These are phyloP conservation scores for Sebastes variabilis DNA, from an alignment of 2,797 vertebrate species.

Conservation along the genomic window DNA sequence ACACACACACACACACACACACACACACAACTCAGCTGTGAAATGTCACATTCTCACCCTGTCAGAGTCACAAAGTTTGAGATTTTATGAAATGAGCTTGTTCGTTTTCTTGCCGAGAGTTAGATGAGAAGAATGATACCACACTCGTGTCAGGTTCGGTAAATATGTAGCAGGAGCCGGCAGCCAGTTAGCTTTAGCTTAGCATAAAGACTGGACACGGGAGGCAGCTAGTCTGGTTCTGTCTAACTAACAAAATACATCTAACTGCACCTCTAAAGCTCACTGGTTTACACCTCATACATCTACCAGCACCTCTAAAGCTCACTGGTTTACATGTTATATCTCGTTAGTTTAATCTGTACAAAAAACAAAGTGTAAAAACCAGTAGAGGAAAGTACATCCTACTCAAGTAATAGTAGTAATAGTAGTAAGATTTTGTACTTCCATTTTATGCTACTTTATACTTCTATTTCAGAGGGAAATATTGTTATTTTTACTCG, in stretches of 20 bases:
- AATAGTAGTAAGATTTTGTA: background rate
- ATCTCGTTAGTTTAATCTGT: background rate
- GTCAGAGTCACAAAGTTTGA: slow-evolving; percentile 1
- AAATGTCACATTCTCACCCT: slow-evolving; percentile 28
- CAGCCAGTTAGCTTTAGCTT: background rate
- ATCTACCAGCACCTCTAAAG: background rate
- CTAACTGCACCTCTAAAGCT: background rate
- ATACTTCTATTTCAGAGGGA: background rate
- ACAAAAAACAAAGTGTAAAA: background rate
- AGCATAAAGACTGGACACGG: background rate
- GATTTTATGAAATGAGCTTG: background rate
- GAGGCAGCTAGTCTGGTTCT: background rate
- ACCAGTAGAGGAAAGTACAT: background rate
- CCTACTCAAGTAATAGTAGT: too few species aligned
- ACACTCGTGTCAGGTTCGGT: fast-evolving
- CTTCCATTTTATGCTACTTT: background rate
- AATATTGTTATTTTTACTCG: background rate
- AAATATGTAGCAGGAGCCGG: background rate
- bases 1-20: background rate
- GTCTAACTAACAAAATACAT: background rate
- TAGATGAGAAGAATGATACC: too few species aligned
- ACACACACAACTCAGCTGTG: slow-evolving; percentile 3
- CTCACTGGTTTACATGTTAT: too few species aligned
- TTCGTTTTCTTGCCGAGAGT: background rate
- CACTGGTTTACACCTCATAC: background rate